Evolutionary conservation across 2,888 invertebrate genomes (phyloP).

Genomic region (Protonemura montana): DNA sequence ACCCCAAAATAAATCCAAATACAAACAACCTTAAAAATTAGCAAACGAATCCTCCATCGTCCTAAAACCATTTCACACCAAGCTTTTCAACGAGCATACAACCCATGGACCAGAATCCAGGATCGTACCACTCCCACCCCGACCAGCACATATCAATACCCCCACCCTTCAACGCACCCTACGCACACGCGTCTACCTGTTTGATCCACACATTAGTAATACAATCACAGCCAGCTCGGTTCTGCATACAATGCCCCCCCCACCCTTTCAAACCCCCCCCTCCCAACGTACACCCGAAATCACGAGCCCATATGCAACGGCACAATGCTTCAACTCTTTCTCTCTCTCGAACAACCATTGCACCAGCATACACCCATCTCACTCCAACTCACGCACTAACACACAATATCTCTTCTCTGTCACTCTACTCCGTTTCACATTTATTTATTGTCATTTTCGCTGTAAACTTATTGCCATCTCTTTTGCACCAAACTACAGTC

Average conservation of each 20-base stretch:
- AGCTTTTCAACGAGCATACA: neutral
- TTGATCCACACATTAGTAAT: conserved; percentile 22
- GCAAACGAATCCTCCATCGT: neutral
- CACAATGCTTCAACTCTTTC: neutral
- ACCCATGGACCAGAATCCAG: neutral
- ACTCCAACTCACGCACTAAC: neutral
- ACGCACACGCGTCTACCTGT: neutral
- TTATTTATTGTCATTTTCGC: neutral
- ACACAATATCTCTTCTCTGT: too few species aligned
- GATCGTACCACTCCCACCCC: too few species aligned
- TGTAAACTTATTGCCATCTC: too few species aligned
- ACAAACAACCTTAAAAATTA: neutral
- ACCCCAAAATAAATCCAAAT: too few species aligned
- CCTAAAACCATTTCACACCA: neutral
- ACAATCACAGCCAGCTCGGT: neutral
- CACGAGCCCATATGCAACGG: neutral
- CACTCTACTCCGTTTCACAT: neutral
- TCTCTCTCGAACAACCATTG: neutral
- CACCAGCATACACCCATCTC: neutral
- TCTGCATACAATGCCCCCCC: conserved; percentile 26
- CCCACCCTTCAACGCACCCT: neutral
- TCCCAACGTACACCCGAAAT: neutral
- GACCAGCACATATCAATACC: neutral
- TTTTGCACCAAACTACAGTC: too few species aligned
- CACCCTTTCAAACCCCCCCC: neutral